These are phyloP conservation scores for Tokudaia tokunoshimensis DNA, from an alignment of 2,797 vertebrate species.

Conservation along the genomic window DNA sequence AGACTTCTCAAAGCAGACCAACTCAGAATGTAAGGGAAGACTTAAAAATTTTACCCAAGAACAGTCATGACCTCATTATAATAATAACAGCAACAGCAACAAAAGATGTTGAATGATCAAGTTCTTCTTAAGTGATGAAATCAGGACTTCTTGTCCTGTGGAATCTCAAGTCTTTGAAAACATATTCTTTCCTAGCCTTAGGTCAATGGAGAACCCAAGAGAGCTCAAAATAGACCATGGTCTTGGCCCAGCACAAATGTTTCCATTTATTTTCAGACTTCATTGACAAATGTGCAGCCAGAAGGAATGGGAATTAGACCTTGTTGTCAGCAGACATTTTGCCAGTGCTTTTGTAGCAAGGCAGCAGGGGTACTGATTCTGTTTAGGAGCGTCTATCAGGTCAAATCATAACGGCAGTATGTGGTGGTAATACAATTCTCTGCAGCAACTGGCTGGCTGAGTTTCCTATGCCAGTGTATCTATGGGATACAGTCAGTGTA, in stretches of 20 bases:
- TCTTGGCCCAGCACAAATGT: not conserved
- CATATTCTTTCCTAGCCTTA: not conserved
- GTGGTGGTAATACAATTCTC: not conserved
- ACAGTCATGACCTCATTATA: not conserved
- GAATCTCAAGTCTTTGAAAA: not conserved
- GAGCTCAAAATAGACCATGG: not conserved
- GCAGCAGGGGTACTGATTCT: not conserved
- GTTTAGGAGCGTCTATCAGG: not conserved
- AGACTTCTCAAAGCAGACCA: not conserved
- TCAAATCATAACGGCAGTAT: no score
- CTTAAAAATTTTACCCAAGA: not conserved
- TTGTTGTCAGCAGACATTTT: not conserved
- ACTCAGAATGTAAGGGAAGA: not conserved
- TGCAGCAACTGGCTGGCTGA: not conserved
- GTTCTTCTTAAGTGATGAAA: not conserved
- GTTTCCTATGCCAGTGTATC: not conserved
- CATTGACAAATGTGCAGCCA: not conserved
- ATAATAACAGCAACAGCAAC: not conserved
- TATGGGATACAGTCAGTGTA: not conserved
- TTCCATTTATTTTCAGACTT: not conserved
- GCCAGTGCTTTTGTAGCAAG: not conserved
- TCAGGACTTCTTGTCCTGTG: not conserved
- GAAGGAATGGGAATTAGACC: not conserved
- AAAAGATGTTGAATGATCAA: not conserved
- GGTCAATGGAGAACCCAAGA: not conserved